A percentile compares a stretch with the other conserved stretches of the same genome.
phyloP scores from a whole-genome alignment of 35 echinoderm and acorn worm genomes.

The Anneissia japonica region DNA sequence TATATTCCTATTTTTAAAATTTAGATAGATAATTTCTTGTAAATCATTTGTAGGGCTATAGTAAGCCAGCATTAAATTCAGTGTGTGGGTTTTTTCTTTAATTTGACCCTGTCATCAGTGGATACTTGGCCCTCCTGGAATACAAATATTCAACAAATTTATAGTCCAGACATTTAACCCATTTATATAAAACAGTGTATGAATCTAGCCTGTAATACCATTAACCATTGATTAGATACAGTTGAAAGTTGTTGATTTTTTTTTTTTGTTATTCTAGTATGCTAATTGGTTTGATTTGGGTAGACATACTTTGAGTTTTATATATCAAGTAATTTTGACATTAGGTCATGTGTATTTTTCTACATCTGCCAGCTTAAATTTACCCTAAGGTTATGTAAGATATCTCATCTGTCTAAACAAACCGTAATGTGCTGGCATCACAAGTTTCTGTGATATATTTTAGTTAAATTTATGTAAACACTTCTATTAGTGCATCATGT shows the following conservation, averaged over 20 bases:
- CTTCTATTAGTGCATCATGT: no score
- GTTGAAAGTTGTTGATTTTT: background rate
- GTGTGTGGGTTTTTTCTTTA: background rate
- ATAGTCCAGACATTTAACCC: background rate
- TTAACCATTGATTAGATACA: background rate
- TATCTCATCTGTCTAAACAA: background rate
- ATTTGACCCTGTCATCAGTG: background rate
- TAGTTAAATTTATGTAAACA: no score
- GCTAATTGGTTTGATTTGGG: background rate
- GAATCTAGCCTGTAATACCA: background rate
- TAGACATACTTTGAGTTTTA: background rate
- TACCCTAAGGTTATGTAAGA: background rate
- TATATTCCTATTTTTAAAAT: no score
- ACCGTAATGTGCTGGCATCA: no score
- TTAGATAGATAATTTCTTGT: no score
- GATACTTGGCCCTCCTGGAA: background rate
- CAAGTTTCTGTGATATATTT: no score
- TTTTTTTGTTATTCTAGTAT: background rate
- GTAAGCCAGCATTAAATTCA: no score
- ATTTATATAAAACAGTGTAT: background rate
- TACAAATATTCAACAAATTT: background rate
- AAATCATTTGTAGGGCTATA: no score
- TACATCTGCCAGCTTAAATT: background rate
- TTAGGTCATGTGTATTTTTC: background rate
- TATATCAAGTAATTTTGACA: background rate